A percentile compares a stretch with the other conserved stretches of the same genome.
Evolutionary conservation across 2,888 invertebrate genomes (phyloP).

Genomic region (Diloba caeruleocephala): DNA sequence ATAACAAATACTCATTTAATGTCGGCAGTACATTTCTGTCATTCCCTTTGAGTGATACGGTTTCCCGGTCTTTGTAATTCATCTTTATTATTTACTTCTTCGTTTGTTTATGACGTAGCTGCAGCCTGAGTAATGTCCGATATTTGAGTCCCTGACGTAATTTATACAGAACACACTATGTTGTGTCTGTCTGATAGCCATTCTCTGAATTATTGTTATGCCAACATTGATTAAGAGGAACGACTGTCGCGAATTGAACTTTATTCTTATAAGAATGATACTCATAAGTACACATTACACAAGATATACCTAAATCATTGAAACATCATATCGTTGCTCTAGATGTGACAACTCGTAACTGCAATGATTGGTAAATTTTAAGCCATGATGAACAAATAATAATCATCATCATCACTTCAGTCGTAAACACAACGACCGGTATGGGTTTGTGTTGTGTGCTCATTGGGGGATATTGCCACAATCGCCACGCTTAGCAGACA

Average conservation of each 20-base stretch:
- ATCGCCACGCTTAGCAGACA: too few species aligned
- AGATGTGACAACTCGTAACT: too few species aligned
- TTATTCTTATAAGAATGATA: constrained; percentile 41
- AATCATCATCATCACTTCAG: too few species aligned
- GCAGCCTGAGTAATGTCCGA: constrained; percentile 51
- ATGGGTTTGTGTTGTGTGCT: too few species aligned
- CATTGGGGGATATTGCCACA: too few species aligned
- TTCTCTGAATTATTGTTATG: constrained; percentile 58
- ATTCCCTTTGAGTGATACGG: constrained; percentile 3
- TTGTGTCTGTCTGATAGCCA: constrained; percentile 47
- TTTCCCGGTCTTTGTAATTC: constrained; percentile 29
- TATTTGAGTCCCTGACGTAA: constrained; percentile 54
- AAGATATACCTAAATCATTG: constrained; percentile 13
- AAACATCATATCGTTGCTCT: too few species aligned
- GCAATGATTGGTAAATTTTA: too few species aligned
- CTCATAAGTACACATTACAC: constrained; percentile 27
- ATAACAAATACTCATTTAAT: too few species aligned
- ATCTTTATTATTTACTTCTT: constrained; percentile 53
- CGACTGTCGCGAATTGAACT: constrained; percentile 54
- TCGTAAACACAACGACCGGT: too few species aligned
- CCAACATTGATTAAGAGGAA: constrained; percentile 57
- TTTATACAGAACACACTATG: constrained; percentile 44
- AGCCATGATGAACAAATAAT: too few species aligned
- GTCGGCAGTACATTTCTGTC: constrained; percentile 3
- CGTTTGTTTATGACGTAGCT: constrained; percentile 41